Conservation (phyloP, 2,888 invertebrate species). For the Acrobasis repandana region DNA sequence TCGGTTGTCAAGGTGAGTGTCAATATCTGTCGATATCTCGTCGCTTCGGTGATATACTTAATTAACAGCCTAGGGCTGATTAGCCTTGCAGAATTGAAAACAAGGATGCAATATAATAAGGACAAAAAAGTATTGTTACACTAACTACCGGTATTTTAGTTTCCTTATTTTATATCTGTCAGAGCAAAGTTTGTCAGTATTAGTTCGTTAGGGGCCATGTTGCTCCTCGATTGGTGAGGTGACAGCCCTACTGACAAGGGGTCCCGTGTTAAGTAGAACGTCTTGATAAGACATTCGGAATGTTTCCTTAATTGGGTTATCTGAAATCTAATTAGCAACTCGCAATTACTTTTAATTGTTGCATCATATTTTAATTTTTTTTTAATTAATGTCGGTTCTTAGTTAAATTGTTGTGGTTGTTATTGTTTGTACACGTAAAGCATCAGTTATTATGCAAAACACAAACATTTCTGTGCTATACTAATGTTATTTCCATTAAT, state of each 20-base stretch:
- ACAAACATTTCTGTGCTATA: too few relatives aligned
- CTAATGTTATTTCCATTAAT: too few relatives aligned
- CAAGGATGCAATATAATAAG: not conserved
- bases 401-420: constrained; percentile 15
- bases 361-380: constrained; percentile 27
- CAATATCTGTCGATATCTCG: constrained; percentile 10
- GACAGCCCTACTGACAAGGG: constrained; percentile 9
- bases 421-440: not conserved
- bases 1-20: constrained; percentile 71
- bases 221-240: not conserved
- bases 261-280: not conserved
- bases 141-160: too few relatives aligned
- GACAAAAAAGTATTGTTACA: not conserved
- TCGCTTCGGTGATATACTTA: not conserved
- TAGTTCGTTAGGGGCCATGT: too few relatives aligned
- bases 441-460: not conserved
- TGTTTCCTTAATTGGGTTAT: constrained; percentile 10
- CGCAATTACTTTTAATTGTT: constrained; percentile 14
- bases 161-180: too few relatives aligned
- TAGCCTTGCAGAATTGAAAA: not conserved
- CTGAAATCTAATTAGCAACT: constrained; percentile 12
- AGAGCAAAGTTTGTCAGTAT: too few relatives aligned
- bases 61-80: constrained; percentile 1
- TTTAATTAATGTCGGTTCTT: not conserved
- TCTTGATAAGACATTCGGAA: constrained; percentile 1